A percentile compares a stretch with the other conserved stretches of the same genome.
Conservation (phyloP, 2,113 vertebrate genomes). For the Eclectus roratus region DNA sequence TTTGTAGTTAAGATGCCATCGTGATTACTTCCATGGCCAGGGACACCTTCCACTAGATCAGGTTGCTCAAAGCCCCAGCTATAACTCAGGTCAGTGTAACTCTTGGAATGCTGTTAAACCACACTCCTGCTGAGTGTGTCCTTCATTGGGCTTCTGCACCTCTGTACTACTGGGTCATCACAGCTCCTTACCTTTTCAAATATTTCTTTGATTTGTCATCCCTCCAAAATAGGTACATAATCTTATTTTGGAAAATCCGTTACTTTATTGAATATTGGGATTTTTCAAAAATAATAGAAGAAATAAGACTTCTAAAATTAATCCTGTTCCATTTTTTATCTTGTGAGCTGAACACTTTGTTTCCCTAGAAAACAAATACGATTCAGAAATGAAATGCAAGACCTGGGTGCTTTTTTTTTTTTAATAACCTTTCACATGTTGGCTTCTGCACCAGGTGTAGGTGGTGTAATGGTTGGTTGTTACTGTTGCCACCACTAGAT, state of each 20-base stretch:
- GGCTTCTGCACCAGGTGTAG: not conserved
- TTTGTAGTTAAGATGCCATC: too few relatives aligned
- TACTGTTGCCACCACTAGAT: not conserved
- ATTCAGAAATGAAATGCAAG: not conserved
- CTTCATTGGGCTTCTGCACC: not conserved
- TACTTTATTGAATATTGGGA: not conserved
- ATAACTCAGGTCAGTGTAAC: not conserved
- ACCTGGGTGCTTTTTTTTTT: not conserved
- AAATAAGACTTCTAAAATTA: not conserved
- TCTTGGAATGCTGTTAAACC: not conserved
- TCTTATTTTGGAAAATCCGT: not conserved
- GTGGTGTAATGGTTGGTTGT: not conserved
- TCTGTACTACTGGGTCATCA: not conserved
- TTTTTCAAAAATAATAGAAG: not conserved
- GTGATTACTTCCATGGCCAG: not conserved
- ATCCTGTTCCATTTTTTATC: not conserved
- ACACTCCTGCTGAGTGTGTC: accelerated
- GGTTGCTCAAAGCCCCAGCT: not conserved
- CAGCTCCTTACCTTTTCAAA: not conserved
- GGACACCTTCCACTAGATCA: not conserved
- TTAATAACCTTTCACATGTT: not conserved
- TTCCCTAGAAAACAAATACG: not conserved
- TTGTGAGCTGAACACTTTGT: not conserved
- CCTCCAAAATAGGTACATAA: not conserved
- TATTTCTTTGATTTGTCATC: not conserved